Conservation (phyloP, 2,888 invertebrate species). For the Lepeophtheirus nordmannii region DNA sequence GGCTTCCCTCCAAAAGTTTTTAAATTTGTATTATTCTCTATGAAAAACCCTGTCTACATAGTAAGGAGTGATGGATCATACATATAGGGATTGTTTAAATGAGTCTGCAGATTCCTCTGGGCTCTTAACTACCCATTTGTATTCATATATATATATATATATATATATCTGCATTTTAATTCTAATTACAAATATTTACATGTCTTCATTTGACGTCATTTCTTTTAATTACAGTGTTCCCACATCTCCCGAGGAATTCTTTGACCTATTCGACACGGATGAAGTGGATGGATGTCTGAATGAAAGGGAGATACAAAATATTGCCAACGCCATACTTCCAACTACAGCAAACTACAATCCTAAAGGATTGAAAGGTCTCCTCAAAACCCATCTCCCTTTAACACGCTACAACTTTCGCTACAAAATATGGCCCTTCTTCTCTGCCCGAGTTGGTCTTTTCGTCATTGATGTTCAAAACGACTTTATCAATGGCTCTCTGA, state of each 20-base stretch:
- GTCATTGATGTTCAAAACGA: constrained; percentile 96
- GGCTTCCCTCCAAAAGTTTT: too few relatives aligned
- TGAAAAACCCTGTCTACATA: too few relatives aligned
- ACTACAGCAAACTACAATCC: not conserved
- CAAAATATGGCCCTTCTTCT: not conserved
- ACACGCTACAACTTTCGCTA: not conserved
- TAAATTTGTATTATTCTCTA: too few relatives aligned
- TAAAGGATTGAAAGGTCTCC: not conserved
- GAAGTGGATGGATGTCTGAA: not conserved
- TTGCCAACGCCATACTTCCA: not conserved
- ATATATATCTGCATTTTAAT: too few relatives aligned
- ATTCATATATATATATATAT: too few relatives aligned
- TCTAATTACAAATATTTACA: too few relatives aligned
- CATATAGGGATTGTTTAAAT: too few relatives aligned
- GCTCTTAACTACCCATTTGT: too few relatives aligned
- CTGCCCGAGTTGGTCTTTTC: constrained; percentile 40
- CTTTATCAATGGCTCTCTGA: constrained; percentile 83
- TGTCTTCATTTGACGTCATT: too few relatives aligned
- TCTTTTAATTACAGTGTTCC: not conserved
- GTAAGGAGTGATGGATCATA: too few relatives aligned
- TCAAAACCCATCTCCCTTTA: not conserved
- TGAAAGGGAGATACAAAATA: not conserved
- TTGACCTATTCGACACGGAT: not conserved
- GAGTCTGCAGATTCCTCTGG: too few relatives aligned
- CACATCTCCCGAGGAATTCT: not conserved